A percentile compares a stretch with the other conserved stretches of the same genome.
Evolutionary conservation across 2,113 vertebrate genomes (phyloP).

Genomic region (Bubo bubo): DNA sequence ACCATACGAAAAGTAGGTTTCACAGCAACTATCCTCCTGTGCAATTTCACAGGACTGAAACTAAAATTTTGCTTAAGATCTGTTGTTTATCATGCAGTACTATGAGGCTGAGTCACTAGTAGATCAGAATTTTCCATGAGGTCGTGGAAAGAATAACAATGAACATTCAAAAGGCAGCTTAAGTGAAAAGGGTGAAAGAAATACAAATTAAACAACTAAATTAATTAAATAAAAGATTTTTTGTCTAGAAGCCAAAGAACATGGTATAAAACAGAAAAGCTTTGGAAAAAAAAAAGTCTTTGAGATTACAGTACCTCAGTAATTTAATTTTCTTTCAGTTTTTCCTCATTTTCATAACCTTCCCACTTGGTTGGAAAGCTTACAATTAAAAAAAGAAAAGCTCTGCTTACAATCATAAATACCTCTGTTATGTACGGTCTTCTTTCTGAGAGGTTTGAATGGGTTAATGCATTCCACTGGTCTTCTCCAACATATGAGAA

Average conservation of each 20-base stretch:
- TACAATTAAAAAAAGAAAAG: background rate
- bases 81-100: background rate
- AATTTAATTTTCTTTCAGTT: background rate
- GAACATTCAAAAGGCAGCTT: background rate
- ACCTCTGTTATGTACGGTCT: background rate
- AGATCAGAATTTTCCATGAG: background rate
- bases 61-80: slow-evolving; percentile 23
- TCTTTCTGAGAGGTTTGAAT: background rate
- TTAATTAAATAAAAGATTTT: background rate
- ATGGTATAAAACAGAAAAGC: background rate
- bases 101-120: background rate
- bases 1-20: background rate
- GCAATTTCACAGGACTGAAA: slow-evolving; percentile 2
- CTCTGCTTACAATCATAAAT: background rate
- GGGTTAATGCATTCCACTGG: background rate
- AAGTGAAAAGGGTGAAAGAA: background rate
- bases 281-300: background rate
- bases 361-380: background rate
- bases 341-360: background rate
- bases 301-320: background rate
- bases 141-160: background rate
- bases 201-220: background rate
- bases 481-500: background rate
- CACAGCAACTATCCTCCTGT: background rate
- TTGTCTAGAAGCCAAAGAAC: background rate